phyloP scores from a whole-genome alignment of 2,113 vertebrate species.

The Numenius arquata region DNA sequence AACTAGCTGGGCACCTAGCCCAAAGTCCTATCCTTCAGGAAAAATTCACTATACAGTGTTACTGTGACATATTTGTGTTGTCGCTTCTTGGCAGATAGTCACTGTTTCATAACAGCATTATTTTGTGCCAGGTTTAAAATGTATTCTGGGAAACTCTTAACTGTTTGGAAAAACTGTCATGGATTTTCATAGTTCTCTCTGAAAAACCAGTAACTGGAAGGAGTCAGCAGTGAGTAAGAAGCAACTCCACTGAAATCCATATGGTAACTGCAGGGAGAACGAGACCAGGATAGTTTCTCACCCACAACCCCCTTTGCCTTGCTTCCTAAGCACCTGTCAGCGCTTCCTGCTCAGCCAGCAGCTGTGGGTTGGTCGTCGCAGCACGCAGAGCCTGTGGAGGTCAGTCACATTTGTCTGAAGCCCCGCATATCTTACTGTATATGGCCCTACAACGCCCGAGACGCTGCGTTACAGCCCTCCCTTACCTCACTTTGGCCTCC shows the following conservation, averaged over 20 bases:
- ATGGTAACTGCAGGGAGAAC: not conserved
- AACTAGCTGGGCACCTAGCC: not conserved
- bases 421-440: not conserved
- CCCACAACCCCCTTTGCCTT: not conserved
- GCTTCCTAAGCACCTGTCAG: not conserved
- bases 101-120: not conserved
- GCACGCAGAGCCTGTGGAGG: not conserved
- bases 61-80: not conserved
- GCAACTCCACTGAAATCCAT: not conserved
- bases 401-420: not conserved
- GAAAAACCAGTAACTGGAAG: not conserved
- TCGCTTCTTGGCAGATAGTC: not conserved
- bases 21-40: not conserved
- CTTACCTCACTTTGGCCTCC: slow-evolving; percentile 63
- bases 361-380: not conserved
- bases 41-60: not conserved
- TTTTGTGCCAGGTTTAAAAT: not conserved
- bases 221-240: not conserved
- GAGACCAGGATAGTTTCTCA: not conserved
- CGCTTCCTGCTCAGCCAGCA: rapidly evolving
- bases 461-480: rapidly evolving
- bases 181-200: not conserved
- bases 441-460: not conserved
- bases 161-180: not conserved
- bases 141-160: not conserved